These are phyloP conservation scores for Odontamblyopus lacepedii DNA, from an alignment of 2,797 vertebrate genomes.

Conservation along the genomic window DNA sequence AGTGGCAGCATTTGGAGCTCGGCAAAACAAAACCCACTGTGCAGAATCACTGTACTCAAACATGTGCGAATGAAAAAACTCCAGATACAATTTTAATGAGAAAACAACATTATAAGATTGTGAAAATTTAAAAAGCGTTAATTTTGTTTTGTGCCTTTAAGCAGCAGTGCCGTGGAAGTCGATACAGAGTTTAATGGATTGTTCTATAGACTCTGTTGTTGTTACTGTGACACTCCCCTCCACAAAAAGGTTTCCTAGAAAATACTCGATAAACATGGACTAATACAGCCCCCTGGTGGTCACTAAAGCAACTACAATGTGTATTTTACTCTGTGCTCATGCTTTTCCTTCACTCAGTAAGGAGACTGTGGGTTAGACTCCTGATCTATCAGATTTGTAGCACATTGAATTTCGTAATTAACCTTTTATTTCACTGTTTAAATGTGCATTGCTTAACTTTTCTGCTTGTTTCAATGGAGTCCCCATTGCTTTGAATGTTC, in stretches of 20 bases:
- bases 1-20: no score
- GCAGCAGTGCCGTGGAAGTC: not conserved
- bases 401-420: no score
- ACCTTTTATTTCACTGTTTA: no score
- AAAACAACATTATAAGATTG: not conserved
- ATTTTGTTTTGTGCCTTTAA: not conserved
- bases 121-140: not conserved
- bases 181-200: not conserved
- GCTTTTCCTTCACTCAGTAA: no score
- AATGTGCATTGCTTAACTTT: no score
- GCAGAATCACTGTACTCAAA: no score
- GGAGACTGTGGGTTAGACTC: no score
- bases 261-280: not conserved
- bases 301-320: not conserved
- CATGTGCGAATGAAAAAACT: not conserved
- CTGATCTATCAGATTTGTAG: no score
- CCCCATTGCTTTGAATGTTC: no score
- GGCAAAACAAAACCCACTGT: no score
- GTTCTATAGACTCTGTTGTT: not conserved
- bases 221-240: not conserved
- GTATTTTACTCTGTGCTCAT: not conserved
- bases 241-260: not conserved
- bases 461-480: no score
- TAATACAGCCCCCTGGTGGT: constrained; percentile 1
- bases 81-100: not conserved